Conservation (phyloP, 2,113 vertebrate species). For the Blennius ocellaris region DNA sequence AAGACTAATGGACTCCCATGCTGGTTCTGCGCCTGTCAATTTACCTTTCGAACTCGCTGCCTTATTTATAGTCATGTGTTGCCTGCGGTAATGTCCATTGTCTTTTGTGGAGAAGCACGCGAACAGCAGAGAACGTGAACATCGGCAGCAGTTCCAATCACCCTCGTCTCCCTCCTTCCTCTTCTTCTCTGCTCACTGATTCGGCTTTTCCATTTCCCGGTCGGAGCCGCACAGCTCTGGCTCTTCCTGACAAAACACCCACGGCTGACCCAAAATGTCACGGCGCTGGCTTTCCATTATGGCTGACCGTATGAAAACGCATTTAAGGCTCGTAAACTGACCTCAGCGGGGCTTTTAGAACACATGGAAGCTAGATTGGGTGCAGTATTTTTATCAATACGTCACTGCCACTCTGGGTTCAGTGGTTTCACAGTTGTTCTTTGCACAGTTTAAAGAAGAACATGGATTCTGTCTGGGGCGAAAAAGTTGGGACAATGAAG, state of each 20-base stretch:
- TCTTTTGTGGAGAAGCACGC: conserved; percentile 64
- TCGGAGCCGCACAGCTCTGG: conserved; percentile 37
- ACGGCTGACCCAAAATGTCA: conserved; percentile 66
- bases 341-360: conserved; percentile 58
- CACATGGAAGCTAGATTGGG: conserved; percentile 45
- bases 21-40: conserved; percentile 61
- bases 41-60: conserved; percentile 55
- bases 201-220: conserved; percentile 66
- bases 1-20: conserved; percentile 82
- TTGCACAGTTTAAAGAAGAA: conserved; percentile 25
- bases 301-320: conserved; percentile 64
- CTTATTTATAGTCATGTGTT: conserved; percentile 79
- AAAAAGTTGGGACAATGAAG: too few species aligned
- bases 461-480: neutral
- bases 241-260: conserved; percentile 62
- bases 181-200: conserved; percentile 26
- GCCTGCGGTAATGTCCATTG: conserved; percentile 68
- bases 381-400: conserved; percentile 48
- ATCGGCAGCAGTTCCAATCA: conserved; percentile 29
- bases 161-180: neutral
- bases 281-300: conserved; percentile 48
- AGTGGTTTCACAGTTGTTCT: conserved; percentile 49
- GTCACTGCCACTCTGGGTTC: conserved; percentile 13
- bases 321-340: conserved; percentile 57
- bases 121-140: conserved; percentile 44